Conservation (phyloP, 2,113 vertebrate genomes). For the Alethe diademata region DNA sequence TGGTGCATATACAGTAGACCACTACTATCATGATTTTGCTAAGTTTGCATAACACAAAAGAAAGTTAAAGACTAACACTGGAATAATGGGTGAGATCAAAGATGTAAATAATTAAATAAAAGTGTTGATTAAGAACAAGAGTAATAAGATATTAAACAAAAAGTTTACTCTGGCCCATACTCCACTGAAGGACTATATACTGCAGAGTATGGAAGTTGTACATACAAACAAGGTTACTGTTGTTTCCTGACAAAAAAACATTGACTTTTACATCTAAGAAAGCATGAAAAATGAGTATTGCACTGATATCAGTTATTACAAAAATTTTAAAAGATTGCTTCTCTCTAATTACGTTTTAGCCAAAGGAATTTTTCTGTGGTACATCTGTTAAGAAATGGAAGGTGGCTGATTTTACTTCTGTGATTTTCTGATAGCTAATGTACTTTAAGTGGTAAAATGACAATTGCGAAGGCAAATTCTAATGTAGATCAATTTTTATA, state of each 20-base stretch:
- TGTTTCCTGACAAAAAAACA: background rate
- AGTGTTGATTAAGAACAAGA: background rate
- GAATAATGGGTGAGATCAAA: background rate
- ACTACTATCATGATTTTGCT: background rate
- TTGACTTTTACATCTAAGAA: background rate
- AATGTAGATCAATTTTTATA: background rate
- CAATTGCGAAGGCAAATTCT: background rate
- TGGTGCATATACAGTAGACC: background rate
- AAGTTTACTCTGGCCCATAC: background rate
- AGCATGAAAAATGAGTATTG: background rate
- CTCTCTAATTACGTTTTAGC: background rate
- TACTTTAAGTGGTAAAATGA: background rate
- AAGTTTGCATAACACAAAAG: background rate
- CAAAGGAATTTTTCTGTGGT: background rate
- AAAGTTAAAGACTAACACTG: background rate
- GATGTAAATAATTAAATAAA: background rate
- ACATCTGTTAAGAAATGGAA: background rate
- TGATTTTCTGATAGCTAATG: fast-evolving
- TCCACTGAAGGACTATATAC: background rate
- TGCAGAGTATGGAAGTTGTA: fast-evolving
- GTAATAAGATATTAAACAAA: background rate
- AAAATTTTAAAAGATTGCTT: background rate
- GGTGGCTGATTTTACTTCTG: background rate
- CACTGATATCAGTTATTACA: background rate
- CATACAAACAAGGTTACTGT: background rate